phyloP scores from a whole-genome alignment of 2,888 invertebrate genomes.

The Diarsia rubi region DNA sequence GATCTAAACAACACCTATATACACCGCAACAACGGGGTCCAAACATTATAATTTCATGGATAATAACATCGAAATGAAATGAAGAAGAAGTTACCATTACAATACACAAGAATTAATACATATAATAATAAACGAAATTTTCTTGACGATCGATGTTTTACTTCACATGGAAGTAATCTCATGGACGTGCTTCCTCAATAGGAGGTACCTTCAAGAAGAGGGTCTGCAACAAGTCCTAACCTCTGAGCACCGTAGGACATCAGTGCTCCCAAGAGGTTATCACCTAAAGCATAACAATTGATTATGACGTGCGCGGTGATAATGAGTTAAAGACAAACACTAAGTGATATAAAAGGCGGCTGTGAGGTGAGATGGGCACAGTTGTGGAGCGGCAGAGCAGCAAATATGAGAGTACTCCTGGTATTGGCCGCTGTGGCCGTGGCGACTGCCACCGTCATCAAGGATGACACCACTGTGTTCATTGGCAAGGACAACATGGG shows the following conservation, averaged over 20 bases:
- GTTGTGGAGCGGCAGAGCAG: conserved; percentile 64
- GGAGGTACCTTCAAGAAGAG: neutral
- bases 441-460: conserved; percentile 81
- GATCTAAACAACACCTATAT: neutral
- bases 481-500: conserved; percentile 83
- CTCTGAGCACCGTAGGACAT: conserved; percentile 22
- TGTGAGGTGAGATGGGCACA: conserved; percentile 65
- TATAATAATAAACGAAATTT: neutral
- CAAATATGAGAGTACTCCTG: conserved; percentile 78
- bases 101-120: neutral
- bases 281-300: conserved; percentile 56
- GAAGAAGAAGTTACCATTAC: neutral
- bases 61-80: neutral
- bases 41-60: neutral
- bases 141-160: conserved; percentile 15
- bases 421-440: conserved; percentile 77
- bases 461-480: conserved; percentile 74
- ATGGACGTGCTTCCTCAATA: neutral
- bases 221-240: neutral
- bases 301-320: conserved; percentile 60
- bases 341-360: conserved; percentile 78
- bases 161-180: conserved; percentile 16
- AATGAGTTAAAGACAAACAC: conserved; percentile 37
- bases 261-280: conserved; percentile 58
- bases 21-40: neutral